phyloP scores from a whole-genome alignment of 2,113 vertebrate genomes.

The western clawed frog (Xenopus tropicalis) region DNA sequence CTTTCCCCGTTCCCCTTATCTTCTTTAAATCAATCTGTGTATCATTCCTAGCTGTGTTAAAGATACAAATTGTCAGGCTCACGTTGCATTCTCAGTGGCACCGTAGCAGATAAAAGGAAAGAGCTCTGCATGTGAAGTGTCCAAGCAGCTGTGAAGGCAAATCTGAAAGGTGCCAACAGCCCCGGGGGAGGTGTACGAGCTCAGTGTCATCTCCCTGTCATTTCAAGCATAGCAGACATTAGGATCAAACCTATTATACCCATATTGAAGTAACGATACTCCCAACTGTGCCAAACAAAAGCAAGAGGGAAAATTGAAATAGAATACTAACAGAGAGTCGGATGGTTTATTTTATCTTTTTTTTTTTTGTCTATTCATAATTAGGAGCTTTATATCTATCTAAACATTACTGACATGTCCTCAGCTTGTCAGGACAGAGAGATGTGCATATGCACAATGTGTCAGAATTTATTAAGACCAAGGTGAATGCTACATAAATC shows the following conservation, averaged over 20 bases:
- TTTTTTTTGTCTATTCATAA: neutral
- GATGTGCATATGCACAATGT: slow-evolving; percentile 3
- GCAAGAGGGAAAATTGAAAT: slow-evolving; percentile 7
- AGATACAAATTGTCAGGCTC: slow-evolving; percentile 25
- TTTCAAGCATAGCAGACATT: slow-evolving; percentile 18
- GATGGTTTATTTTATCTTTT: neutral
- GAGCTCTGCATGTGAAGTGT: slow-evolving; percentile 25
- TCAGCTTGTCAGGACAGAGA: neutral
- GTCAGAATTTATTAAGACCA: slow-evolving; percentile 1
- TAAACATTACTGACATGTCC: neutral
- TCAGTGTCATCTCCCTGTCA: slow-evolving; percentile 35
- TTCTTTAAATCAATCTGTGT: slow-evolving; percentile 23
- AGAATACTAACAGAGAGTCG: slow-evolving; percentile 9
- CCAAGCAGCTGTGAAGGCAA: slow-evolving; percentile 30
- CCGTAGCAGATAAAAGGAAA: slow-evolving; percentile 21
- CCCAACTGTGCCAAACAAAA: slow-evolving; percentile 16
- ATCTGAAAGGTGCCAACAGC: slow-evolving; percentile 29
- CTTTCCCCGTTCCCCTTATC: neutral
- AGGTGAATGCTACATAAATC: neutral
- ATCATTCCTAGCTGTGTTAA: slow-evolving; percentile 13
- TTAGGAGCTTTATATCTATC: neutral
- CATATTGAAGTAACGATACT: slow-evolving; percentile 6
- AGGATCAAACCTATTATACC: slow-evolving; percentile 35
- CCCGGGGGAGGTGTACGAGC: slow-evolving; percentile 27
- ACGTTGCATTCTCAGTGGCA: slow-evolving; percentile 8